Percentiles rank a stretch among this genome's conserved stretches.
Evolutionary conservation across 2,797 vertebrate genomes (phyloP).

Genomic region (Anguilla pacifica): DNA sequence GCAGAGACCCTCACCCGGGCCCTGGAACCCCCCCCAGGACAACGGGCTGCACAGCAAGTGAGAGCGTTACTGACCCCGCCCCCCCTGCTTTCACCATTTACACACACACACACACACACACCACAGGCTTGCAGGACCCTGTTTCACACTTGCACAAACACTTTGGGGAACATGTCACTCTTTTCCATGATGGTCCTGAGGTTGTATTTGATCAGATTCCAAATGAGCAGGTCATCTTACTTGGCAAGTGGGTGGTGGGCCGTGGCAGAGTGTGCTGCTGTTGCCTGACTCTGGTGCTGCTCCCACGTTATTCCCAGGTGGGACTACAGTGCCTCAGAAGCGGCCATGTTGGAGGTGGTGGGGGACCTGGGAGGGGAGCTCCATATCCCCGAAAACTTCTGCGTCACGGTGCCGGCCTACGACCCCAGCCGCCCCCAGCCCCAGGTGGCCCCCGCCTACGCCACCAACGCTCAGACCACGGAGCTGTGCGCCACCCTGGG

Average conservation of each 20-base stretch:
- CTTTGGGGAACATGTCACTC: background rate
- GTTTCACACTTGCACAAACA: background rate
- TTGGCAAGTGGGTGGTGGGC: no score
- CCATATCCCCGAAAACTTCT: slow-evolving; percentile 86
- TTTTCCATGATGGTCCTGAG: background rate
- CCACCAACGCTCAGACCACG: slow-evolving; percentile 90
- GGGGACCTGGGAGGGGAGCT: slow-evolving; percentile 83
- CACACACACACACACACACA: background rate
- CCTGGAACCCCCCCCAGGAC: slow-evolving; percentile 90
- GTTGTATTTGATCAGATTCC: background rate
- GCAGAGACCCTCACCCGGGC: slow-evolving; percentile 74
- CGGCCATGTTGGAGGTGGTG: slow-evolving; percentile 81
- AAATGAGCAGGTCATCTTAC: background rate
- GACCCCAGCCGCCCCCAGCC: slow-evolving; percentile 79
- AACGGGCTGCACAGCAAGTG: slow-evolving; percentile 87
- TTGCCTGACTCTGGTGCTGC: background rate
- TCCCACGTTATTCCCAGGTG: slow-evolving; percentile 72
- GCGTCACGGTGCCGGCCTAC: slow-evolving; percentile 75
- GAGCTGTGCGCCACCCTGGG: slow-evolving; percentile 89
- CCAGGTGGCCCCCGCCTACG: slow-evolving; percentile 69
- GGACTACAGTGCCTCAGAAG: slow-evolving; percentile 88
- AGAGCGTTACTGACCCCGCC: slow-evolving; percentile 23
- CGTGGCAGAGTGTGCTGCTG: background rate
- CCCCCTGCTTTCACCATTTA: background rate
- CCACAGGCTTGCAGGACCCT: background rate